Conservation (phyloP, 1,140 invertebrate species). For the Lucilia cuprina region DNA sequence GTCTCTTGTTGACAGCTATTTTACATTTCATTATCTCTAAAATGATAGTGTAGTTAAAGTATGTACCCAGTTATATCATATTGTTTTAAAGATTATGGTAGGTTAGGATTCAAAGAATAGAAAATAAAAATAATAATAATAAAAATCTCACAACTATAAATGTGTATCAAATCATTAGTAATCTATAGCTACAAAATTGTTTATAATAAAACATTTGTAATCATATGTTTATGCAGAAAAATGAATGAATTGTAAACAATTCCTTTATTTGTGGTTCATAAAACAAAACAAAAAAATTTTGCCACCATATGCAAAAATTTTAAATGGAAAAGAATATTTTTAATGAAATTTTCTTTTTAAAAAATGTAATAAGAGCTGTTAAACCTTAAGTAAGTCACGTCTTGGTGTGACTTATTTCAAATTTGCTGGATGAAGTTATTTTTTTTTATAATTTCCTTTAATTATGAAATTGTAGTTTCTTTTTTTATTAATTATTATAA, state of each 20-base stretch:
- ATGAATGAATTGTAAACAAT: neutral
- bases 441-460: neutral
- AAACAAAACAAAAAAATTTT: too few relatives aligned
- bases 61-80: neutral
- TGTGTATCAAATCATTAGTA: neutral
- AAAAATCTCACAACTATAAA: neutral
- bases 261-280: neutral
- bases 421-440: too few relatives aligned
- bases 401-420: too few relatives aligned
- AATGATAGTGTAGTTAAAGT: constrained; percentile 1
- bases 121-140: neutral
- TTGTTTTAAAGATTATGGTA: constrained; percentile 11
- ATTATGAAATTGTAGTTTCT: neutral
- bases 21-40: neutral
- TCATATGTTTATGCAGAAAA: neutral
- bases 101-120: constrained; percentile 15
- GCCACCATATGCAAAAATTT: too few relatives aligned
- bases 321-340: too few relatives aligned
- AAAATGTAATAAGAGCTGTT: too few relatives aligned
- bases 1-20: too few relatives aligned
- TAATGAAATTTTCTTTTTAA: too few relatives aligned
- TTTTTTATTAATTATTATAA: neutral
- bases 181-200: neutral
- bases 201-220: neutral
- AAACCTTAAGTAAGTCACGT: too few relatives aligned